Evolutionary conservation across 2,888 invertebrate genomes (phyloP).

Genomic region (Rhamphomyia laevipes): DNA sequence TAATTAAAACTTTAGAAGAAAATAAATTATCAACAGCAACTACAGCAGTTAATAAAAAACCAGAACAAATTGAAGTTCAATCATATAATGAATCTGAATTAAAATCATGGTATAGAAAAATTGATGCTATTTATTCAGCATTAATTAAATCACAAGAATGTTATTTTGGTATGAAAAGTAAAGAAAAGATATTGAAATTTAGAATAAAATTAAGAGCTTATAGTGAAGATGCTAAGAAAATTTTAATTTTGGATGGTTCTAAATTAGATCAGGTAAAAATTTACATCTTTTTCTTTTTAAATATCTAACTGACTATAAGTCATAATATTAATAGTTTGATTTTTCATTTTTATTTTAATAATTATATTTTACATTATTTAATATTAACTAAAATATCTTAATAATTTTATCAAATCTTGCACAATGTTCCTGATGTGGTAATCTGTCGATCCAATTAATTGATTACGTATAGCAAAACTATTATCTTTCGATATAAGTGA

Average conservation of each 20-base stretch:
- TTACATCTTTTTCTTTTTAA: no score
- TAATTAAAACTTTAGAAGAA: constrained; percentile 23
- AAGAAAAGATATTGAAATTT: constrained; percentile 27
- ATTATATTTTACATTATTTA: constrained; percentile 6
- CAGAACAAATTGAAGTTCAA: constrained; percentile 9
- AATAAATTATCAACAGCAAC: constrained; percentile 16
- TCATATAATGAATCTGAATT: constrained; percentile 26
- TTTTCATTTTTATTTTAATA: neutral
- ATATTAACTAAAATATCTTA: neutral
- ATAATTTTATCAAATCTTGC: no score
- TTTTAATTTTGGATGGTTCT: constrained; percentile 21
- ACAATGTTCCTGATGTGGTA: no score
- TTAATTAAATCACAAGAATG: constrained; percentile 27
- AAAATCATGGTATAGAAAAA: constrained; percentile 29
- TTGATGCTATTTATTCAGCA: constrained; percentile 26
- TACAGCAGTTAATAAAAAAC: constrained; percentile 14
- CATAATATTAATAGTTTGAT: no score
- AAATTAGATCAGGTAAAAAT: constrained; percentile 21
- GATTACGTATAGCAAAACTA: constrained; percentile 50
- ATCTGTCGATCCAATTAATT: constrained; percentile 47
- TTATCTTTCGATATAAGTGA: constrained; percentile 60
- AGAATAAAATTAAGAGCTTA: constrained; percentile 26
- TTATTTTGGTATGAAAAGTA: constrained; percentile 28
- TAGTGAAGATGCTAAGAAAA: constrained; percentile 23
- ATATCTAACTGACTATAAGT: no score